Percentiles rank a stretch among this genome's conserved stretches.
phyloP scores from a whole-genome alignment of 2,113 vertebrate genomes.

The Cochlearius cochlearius region DNA sequence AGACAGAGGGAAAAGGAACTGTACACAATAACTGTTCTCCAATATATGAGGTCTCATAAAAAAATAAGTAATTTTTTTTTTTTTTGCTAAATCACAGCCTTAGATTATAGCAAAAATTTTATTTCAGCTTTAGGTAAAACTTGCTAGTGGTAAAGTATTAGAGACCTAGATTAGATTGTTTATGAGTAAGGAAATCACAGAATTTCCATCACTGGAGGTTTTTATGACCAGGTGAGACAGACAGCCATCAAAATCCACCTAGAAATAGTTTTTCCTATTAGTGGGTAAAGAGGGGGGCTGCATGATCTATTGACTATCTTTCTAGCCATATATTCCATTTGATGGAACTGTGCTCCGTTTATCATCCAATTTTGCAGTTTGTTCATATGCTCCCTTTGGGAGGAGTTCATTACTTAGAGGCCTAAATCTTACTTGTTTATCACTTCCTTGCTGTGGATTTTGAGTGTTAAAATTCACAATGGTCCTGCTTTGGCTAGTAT shows the following conservation, averaged over 20 bases:
- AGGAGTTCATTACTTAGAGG: neutral
- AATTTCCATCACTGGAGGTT: neutral
- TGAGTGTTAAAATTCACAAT: neutral
- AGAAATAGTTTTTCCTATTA: neutral
- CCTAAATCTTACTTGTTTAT: neutral
- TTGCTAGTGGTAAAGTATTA: neutral
- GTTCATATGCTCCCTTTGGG: neutral
- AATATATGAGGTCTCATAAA: neutral
- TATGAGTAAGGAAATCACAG: neutral
- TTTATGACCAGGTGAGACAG: neutral
- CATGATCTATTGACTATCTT: neutral
- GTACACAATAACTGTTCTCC: neutral
- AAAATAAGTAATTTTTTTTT: neutral
- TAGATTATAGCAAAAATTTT: neutral
- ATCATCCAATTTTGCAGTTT: neutral
- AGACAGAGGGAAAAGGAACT: neutral
- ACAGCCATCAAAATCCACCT: neutral
- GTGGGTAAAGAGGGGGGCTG: neutral
- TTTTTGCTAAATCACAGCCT: neutral
- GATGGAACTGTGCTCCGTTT: neutral
- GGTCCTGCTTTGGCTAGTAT: neutral
- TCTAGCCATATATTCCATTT: neutral
- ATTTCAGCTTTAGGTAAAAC: neutral
- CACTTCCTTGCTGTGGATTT: neutral
- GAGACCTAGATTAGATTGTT: neutral